phyloP scores from a whole-genome alignment of 2,797 vertebrate genomes.

The Phataginus tricuspis region DNA sequence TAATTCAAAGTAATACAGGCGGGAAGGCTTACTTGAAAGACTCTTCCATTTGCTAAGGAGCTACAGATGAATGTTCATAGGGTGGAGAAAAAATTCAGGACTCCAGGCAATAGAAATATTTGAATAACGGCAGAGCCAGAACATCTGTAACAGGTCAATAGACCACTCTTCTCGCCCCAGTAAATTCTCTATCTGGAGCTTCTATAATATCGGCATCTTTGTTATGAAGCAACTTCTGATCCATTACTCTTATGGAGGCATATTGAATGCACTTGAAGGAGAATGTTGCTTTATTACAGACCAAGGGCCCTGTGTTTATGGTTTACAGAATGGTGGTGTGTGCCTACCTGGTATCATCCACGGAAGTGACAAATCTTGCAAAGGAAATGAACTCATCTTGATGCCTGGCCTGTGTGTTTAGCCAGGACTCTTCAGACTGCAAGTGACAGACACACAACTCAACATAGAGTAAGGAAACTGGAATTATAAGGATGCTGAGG shows the following conservation, averaged over 20 bases:
- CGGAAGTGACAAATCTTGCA: background rate
- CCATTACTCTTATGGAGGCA: background rate
- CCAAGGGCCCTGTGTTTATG: conserved; percentile 9
- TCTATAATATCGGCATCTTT: conserved; percentile 44
- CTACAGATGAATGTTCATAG: background rate
- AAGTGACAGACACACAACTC: background rate
- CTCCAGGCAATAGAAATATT: conserved; percentile 30
- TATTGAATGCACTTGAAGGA: background rate
- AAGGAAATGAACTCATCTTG: background rate
- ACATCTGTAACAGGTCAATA: conserved; percentile 28
- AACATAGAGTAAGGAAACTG: background rate
- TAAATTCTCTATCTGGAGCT: conserved; percentile 57
- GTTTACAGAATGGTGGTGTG: background rate
- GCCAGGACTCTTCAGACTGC: background rate
- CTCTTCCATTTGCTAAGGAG: background rate
- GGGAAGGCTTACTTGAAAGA: background rate
- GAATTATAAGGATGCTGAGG: background rate
- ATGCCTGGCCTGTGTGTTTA: background rate
- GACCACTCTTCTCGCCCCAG: conserved; percentile 8
- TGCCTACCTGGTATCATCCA: background rate
- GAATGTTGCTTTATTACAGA: conserved; percentile 36
- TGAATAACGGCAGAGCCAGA: conserved; percentile 49
- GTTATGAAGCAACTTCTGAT: conserved; percentile 51
- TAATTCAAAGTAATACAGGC: background rate
- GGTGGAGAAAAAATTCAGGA: background rate